Evolutionary conservation across 1,140 invertebrate genomes (phyloP).

Genomic region (Choristoneura fumiferana): DNA sequence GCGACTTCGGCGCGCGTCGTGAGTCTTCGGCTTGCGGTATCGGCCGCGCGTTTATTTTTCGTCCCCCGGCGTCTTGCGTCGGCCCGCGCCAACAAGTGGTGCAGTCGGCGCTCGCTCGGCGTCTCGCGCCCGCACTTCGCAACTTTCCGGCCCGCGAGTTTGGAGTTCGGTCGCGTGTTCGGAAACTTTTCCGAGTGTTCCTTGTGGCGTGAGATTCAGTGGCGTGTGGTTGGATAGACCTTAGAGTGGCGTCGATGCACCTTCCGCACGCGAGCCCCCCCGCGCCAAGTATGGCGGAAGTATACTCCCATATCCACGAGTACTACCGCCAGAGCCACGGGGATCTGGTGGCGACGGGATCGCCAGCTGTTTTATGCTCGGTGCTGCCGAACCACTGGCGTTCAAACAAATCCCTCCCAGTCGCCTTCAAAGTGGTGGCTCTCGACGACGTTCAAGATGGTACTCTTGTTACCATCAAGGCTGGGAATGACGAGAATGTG

Average conservation of each 20-base stretch:
- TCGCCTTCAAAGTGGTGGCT: conserved; percentile 95
- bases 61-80: conserved; percentile 65
- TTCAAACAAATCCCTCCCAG: conserved; percentile 97
- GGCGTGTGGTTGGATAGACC: conserved; percentile 59
- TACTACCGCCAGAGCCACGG: conserved; percentile 92
- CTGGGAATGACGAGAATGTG: conserved; percentile 98
- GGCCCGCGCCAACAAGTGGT: conserved; percentile 74
- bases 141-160: conserved; percentile 65
- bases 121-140: conserved; percentile 63
- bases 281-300: conserved; percentile 82
- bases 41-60: conserved; percentile 60
- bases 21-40: conserved; percentile 73
- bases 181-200: conserved; percentile 59
- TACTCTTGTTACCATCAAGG: conserved; percentile 94
- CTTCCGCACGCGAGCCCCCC: conserved; percentile 70
- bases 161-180: conserved; percentile 59
- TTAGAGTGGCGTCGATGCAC: conserved; percentile 74
- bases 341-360: conserved; percentile 93
- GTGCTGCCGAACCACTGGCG: conserved; percentile 95
- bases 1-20: conserved; percentile 68
- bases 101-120: conserved; percentile 49
- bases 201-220: conserved; percentile 40
- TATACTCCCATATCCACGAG: conserved; percentile 85
- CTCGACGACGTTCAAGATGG: conserved; percentile 95
- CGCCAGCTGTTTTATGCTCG: conserved; percentile 94